phyloP scores from a whole-genome alignment of 2,888 invertebrate genomes.

The Trimorus sp. region DNA sequence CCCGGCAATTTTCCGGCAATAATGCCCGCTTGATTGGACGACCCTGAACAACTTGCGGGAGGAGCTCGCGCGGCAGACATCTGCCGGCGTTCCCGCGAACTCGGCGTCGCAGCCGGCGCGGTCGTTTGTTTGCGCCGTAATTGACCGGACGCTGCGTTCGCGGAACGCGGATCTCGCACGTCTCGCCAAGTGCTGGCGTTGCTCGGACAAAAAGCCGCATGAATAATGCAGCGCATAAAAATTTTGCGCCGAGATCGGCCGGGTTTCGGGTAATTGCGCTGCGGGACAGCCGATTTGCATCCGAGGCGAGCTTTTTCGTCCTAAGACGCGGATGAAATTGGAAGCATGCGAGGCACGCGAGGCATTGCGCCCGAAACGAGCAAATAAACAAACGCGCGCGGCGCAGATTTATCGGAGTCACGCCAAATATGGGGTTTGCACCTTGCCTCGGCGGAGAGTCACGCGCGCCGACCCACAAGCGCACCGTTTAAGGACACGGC shows the following conservation, averaged over 20 bases:
- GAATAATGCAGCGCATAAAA: conserved; percentile 31
- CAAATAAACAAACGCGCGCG: conserved; percentile 22
- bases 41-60: too few relatives aligned
- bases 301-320: conserved; percentile 7
- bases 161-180: conserved; percentile 18
- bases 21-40: too few relatives aligned
- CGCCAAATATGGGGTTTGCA: conserved; percentile 76
- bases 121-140: conserved; percentile 73
- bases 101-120: too few relatives aligned
- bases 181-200: conserved; percentile 13
- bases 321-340: conserved; percentile 14
- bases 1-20: too few relatives aligned
- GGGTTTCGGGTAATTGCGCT: neutral
- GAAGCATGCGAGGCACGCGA: conserved; percentile 21
- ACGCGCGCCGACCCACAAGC: conserved; percentile 70
- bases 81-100: too few relatives aligned
- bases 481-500: conserved; percentile 76
- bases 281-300: conserved; percentile 18
- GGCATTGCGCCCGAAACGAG: neutral
- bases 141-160: conserved; percentile 70
- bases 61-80: too few relatives aligned
- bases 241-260: neutral
- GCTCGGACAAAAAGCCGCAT: conserved; percentile 23
- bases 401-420: conserved; percentile 75
- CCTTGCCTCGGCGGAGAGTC: conserved; percentile 68